These are phyloP conservation scores for Chaunax sp. DNA, from an alignment of 2,797 vertebrate species.

Conservation along the genomic window DNA sequence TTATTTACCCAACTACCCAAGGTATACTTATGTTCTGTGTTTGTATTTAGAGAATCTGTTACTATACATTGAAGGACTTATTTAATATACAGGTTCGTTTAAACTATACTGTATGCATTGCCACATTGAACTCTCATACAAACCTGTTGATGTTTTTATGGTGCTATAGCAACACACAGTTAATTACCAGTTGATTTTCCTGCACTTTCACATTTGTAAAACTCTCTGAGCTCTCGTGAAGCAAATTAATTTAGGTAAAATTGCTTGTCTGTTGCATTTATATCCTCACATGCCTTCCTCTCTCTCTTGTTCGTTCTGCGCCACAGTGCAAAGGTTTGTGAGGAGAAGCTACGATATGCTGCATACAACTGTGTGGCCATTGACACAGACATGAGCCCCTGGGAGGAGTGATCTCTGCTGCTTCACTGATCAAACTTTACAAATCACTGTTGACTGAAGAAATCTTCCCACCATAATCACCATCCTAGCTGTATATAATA, in stretches of 20 bases:
- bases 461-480: slow-evolving; percentile 57
- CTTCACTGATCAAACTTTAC: slow-evolving; percentile 41
- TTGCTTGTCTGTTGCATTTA: not conserved
- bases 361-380: slow-evolving; percentile 99
- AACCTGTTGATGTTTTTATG: not conserved
- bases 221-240: not conserved
- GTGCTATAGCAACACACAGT: not conserved
- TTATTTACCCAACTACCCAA: slow-evolving; percentile 95
- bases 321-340: slow-evolving; percentile 93
- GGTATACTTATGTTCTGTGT: slow-evolving; percentile 74
- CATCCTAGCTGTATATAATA: slow-evolving; percentile 75
- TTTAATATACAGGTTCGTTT: not conserved
- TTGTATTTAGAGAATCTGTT: not conserved
- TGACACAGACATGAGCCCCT: slow-evolving; percentile 97
- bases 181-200: not conserved
- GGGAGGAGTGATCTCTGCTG: slow-evolving; percentile 90
- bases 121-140: not conserved
- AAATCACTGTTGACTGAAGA: slow-evolving; percentile 40
- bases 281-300: not conserved
- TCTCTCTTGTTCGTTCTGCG: slow-evolving; percentile 18
- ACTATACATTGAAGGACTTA: not conserved
- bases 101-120: not conserved
- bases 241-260: not conserved
- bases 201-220: not conserved
- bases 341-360: slow-evolving; percentile 97